These are phyloP conservation scores for Hirundichthys speculiger DNA, from an alignment of 2,113 vertebrate species.

Conservation along the genomic window DNA sequence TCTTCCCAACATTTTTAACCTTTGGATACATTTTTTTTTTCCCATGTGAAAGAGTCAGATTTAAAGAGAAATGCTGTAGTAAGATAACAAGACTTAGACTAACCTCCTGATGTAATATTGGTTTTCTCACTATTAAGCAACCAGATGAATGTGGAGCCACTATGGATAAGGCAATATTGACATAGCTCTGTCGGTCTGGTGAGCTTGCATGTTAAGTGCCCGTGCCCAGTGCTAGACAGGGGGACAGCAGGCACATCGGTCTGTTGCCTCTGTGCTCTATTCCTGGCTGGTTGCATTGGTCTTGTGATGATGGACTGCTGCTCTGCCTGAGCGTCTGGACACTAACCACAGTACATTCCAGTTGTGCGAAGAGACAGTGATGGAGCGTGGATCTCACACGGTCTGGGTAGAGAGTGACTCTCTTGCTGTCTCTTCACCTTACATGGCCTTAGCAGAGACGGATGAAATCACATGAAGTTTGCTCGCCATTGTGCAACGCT, in stretches of 20 bases:
- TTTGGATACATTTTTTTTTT: slow-evolving; percentile 1
- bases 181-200: slow-evolving; percentile 60
- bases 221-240: slow-evolving; percentile 43
- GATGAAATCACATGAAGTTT: neutral
- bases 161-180: slow-evolving; percentile 69
- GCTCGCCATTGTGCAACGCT: neutral
- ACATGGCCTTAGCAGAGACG: neutral
- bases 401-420: neutral
- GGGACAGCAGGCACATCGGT: slow-evolving; percentile 38
- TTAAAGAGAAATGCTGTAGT: neutral
- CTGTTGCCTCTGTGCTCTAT: slow-evolving; percentile 24
- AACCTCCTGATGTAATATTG: slow-evolving; percentile 22
- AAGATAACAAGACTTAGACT: neutral
- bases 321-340: slow-evolving; percentile 45
- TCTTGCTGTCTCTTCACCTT: neutral
- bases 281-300: slow-evolving; percentile 49
- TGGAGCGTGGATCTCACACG: slow-evolving; percentile 27
- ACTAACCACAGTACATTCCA: slow-evolving; percentile 53
- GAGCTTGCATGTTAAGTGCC: slow-evolving; percentile 47
- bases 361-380: slow-evolving; percentile 61
- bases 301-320: slow-evolving; percentile 45
- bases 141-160: slow-evolving; percentile 46
- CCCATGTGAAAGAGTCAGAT: neutral
- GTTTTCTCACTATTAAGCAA: slow-evolving; percentile 51
- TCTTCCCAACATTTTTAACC: neutral